Evolutionary conservation across 2,113 vertebrate species (phyloP).

Genomic region (Strigops habroptila): DNA sequence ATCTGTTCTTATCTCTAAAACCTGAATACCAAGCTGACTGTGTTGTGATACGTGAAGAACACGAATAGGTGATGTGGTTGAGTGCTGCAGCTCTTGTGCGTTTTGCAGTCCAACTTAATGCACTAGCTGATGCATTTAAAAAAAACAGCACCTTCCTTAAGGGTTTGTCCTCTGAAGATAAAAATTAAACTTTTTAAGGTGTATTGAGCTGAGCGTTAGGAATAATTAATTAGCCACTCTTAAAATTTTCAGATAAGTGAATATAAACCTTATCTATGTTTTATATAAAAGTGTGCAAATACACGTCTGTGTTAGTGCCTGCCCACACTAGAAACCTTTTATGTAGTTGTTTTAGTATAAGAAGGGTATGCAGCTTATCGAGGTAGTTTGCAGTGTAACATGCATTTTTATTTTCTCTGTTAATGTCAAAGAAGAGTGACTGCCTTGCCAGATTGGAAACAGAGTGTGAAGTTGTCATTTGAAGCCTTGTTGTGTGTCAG

Average conservation of each 20-base stretch:
- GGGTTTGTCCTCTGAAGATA: neutral
- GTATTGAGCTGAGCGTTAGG: accelerated
- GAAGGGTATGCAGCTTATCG: neutral
- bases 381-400: neutral
- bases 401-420: neutral
- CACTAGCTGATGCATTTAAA: neutral
- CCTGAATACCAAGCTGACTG: neutral
- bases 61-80: neutral
- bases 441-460: neutral
- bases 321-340: neutral
- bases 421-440: neutral
- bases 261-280: neutral
- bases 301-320: neutral
- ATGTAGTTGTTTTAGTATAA: neutral
- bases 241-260: neutral
- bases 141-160: neutral
- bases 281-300: neutral
- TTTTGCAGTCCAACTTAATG: neutral
- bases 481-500: neutral
- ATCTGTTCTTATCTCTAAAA: neutral
- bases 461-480: neutral
- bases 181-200: neutral
- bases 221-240: neutral
- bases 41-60: neutral
- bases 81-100: neutral